Base-by-base conservation (phyloP, 2,888 invertebrate species). In the Endomychus coccineus region DNA sequence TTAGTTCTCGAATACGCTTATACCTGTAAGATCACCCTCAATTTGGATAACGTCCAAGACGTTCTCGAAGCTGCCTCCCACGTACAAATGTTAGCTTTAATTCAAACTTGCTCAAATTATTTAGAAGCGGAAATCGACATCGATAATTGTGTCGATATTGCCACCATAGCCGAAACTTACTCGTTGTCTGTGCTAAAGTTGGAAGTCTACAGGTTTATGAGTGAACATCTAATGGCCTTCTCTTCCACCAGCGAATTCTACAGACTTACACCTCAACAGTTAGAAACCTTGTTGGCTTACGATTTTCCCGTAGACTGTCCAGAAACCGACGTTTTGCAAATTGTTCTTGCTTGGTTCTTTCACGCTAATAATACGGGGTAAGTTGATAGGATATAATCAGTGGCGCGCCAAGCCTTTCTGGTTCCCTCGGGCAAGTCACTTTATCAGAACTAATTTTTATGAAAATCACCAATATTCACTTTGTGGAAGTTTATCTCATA, bases 81-180 rank as follows among this genome's bases (percentile, higher is more conserved):
- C 55, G 71, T 80, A 1, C 77, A 69, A 50, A 60, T 83, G 50
- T 68, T 74, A 23, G 73, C 77, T 7, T 77, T 82, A 2, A 75
- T 81, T 3, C 72, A 74, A 42, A 77, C 78, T 0, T 83, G 82
- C 55, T 74, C 77, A 1, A 70, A 71, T 42, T 83, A 75, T 51
- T 62, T 83, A 14, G 71, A 77, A 61, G 68, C 72, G n/a, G 78
- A 80, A 55, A 68, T 83, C 4, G 77, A 78, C 55, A 62, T 78
- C 40, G 79, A 81, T 36, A 83, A 81, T 58, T 82, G 80, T 59
- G 73, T 80, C n/a, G 79, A 81, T 51, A 75, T 82, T 42, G 77
- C 76, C 1, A 76, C 75, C 14, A 71, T 82, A 49, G 78, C 80
- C 0, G 82, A 83, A 59, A 74, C 77, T 3, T 83, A 81, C 61